These are phyloP conservation scores for Chaetogeoica ovagalla DNA, from an alignment of 2,888 invertebrate genomes.

Conservation along the genomic window DNA sequence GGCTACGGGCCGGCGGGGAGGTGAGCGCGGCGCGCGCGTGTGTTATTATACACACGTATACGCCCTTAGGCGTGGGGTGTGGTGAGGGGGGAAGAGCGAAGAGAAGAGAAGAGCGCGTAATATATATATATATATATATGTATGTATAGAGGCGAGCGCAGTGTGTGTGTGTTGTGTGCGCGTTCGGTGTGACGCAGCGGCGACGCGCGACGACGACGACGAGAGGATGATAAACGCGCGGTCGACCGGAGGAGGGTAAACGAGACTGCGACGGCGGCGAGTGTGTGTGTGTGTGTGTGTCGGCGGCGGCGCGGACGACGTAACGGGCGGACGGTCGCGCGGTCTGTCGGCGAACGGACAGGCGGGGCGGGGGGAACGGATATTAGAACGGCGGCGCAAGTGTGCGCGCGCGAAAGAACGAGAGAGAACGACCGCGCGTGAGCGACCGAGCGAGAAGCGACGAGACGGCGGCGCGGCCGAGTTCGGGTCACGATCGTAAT, in stretches of 20 bases:
- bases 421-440: too few relatives aligned
- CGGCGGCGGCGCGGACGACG: neutral
- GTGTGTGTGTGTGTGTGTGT: too few relatives aligned
- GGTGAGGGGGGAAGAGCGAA: neutral
- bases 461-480: slow-evolving; percentile 35
- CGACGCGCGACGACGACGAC: neutral
- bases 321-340: neutral
- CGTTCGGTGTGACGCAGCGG: neutral
- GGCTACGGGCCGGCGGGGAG: neutral
- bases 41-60: slow-evolving; percentile 3
- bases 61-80: slow-evolving; percentile 47
- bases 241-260: neutral
- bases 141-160: neutral
- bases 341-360: neutral
- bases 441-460: neutral
- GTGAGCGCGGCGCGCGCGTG: neutral
- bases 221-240: neutral
- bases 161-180: slow-evolving; percentile 2
- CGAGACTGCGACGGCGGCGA: neutral
- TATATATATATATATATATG: neutral
- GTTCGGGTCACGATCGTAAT: slow-evolving; percentile 50
- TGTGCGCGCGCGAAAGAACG: too few relatives aligned
- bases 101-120: slow-evolving; percentile 23
- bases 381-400: slow-evolving; percentile 46
- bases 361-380: slow-evolving; percentile 33